Percentiles rank a stretch among this genome's conserved stretches.
Evolutionary conservation across 2,113 vertebrate genomes (phyloP).

Genomic region (Myotis brandtii): DNA sequence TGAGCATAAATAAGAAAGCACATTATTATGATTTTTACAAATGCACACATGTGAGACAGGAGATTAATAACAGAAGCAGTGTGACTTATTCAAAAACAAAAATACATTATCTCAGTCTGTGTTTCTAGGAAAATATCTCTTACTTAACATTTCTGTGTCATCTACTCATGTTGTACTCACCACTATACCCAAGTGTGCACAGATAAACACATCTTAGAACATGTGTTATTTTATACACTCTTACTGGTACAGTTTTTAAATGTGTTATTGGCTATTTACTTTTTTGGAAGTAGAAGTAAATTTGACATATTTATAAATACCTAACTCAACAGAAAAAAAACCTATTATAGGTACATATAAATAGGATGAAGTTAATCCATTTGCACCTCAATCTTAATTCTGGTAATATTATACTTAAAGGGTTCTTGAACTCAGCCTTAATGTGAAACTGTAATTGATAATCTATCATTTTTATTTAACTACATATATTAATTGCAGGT

Average conservation of each 20-base stretch:
- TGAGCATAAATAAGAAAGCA: constrained; percentile 15
- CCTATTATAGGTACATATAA: not conserved
- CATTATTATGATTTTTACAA: not conserved
- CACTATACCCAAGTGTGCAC: not conserved
- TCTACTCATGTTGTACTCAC: not conserved
- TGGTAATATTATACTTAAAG: not conserved
- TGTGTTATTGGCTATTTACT: not conserved
- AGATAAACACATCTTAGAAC: not conserved
- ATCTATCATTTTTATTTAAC: not conserved
- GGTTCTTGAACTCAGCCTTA: not conserved
- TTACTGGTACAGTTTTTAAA: not conserved
- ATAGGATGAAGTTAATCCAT: not conserved
- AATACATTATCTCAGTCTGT: not conserved
- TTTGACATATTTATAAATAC: not conserved
- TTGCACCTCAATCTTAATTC: not conserved
- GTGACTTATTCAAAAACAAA: not conserved
- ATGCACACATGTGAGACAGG: not conserved
- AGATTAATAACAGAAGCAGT: not conserved
- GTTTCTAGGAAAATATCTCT: not conserved
- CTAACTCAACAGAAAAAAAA: not conserved
- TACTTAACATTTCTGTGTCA: not conserved
- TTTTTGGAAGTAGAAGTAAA: not conserved
- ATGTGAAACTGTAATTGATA: not conserved
- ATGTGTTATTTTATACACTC: not conserved
- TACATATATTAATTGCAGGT: not conserved